Evolutionary conservation across 2,797 vertebrate species (phyloP).

Genomic region (Phyllotis vaccarum): DNA sequence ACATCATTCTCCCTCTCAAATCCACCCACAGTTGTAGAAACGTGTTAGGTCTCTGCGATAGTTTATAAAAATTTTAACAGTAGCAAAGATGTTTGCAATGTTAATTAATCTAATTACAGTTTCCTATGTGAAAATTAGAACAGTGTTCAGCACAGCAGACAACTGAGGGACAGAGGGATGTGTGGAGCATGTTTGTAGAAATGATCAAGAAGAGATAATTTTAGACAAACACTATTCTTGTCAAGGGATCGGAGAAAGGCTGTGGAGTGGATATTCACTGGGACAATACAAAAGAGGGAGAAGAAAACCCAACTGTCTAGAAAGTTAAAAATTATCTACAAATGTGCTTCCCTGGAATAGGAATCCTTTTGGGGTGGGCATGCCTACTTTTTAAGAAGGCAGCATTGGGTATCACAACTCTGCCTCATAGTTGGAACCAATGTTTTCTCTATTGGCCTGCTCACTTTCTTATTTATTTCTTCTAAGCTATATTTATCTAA

Average conservation of each 20-base stretch:
- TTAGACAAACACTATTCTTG: background rate
- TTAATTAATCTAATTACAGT: slow-evolving; percentile 38
- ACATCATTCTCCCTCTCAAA: background rate
- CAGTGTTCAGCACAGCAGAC: background rate
- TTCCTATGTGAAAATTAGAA: background rate
- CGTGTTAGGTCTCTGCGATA: slow-evolving; percentile 6
- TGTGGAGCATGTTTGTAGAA: background rate
- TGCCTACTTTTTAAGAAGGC: background rate
- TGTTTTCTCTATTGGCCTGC: background rate
- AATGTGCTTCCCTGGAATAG: background rate
- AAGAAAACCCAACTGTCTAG: background rate
- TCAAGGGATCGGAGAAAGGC: background rate
- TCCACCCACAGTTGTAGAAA: background rate
- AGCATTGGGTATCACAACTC: background rate
- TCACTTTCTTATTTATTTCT: background rate
- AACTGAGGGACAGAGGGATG: background rate
- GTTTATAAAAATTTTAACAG: slow-evolving; percentile 48
- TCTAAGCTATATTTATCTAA: background rate
- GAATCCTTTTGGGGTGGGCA: background rate
- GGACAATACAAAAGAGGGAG: background rate
- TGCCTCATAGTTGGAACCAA: background rate
- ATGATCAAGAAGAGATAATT: background rate
- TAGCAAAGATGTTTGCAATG: slow-evolving; percentile 3
- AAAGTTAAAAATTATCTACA: slow-evolving; percentile 20
- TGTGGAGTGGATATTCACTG: background rate